Conservation (phyloP, 2,113 vertebrate species). For the Rhizomys pruinosus region DNA sequence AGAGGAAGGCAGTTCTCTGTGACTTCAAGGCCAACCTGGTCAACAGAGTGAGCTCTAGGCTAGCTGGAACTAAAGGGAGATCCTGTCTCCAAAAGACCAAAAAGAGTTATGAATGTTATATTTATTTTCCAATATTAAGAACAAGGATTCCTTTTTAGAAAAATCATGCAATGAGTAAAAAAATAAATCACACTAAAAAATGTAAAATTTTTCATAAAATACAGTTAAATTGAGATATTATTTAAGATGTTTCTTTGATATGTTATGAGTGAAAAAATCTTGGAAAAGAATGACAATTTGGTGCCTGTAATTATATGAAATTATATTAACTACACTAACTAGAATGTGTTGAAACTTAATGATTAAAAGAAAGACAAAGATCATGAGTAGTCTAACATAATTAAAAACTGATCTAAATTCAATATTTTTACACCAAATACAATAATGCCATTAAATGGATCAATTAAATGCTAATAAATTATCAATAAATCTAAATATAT, state of each 20-base stretch:
- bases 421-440: conserved; percentile 60
- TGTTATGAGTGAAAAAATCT: conserved; percentile 72
- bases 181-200: conserved; percentile 1
- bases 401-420: conserved; percentile 31
- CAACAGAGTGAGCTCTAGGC: too few relatives aligned
- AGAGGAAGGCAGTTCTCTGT: too few relatives aligned
- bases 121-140: background rate
- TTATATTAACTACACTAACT: conserved; percentile 77
- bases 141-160: background rate
- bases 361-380: conserved; percentile 65
- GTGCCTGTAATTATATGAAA: conserved; percentile 69
- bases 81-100: too few relatives aligned
- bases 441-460: conserved; percentile 38
- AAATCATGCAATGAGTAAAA: background rate
- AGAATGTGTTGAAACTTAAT: conserved; percentile 68
- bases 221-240: conserved; percentile 61
- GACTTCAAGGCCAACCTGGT: too few relatives aligned
- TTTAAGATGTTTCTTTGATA: conserved; percentile 60
- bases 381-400: conserved; percentile 44
- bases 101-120: background rate
- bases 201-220: conserved; percentile 29
- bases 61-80: too few relatives aligned
- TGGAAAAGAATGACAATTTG: conserved; percentile 61
- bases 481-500: background rate
- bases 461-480: conserved; percentile 61